Evolutionary conservation across 2,888 invertebrate genomes (phyloP).

Genomic region (Ectemnius continuus): DNA sequence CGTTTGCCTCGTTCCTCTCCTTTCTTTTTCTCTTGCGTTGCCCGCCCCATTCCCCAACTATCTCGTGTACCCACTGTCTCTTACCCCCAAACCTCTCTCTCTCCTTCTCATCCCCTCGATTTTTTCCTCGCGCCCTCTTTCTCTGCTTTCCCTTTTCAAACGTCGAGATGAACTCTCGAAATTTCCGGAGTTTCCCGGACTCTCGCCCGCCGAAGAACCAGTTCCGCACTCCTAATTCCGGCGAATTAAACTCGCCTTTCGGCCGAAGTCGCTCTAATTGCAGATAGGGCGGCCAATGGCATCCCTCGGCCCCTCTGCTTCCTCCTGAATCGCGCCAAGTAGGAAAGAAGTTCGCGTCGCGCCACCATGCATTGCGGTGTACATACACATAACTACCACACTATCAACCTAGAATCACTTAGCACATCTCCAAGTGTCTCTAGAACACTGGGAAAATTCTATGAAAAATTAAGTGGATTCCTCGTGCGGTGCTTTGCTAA

Average conservation of each 20-base stretch:
- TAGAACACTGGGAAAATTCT: too few relatives aligned
- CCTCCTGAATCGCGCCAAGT: too few relatives aligned
- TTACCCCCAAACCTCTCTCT: conserved; percentile 9
- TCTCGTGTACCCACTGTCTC: neutral
- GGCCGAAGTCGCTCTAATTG: conserved; percentile 58
- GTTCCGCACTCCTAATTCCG: conserved; percentile 64
- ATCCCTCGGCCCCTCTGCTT: neutral
- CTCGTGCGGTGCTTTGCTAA: too few relatives aligned
- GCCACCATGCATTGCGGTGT: too few relatives aligned
- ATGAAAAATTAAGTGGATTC: too few relatives aligned
- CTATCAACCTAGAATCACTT: too few relatives aligned
- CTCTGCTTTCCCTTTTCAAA: conserved; percentile 35
- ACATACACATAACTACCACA: neutral
- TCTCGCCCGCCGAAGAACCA: conserved; percentile 39
- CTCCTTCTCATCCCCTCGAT: conserved; percentile 25
- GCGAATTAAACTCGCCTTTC: conserved; percentile 63
- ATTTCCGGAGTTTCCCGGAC: conserved; percentile 57
- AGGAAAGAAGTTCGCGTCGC: neutral
- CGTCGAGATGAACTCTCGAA: conserved; percentile 56
- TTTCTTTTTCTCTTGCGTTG: neutral
- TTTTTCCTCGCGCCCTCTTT: conserved; percentile 30
- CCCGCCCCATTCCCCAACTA: neutral
- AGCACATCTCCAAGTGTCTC: too few relatives aligned
- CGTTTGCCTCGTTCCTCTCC: conserved; percentile 45
- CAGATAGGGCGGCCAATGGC: conserved; percentile 41